Percentiles rank a stretch among this genome's conserved stretches.
phyloP scores from a whole-genome alignment of 2,888 invertebrate species.

The Ophion costatus region DNA sequence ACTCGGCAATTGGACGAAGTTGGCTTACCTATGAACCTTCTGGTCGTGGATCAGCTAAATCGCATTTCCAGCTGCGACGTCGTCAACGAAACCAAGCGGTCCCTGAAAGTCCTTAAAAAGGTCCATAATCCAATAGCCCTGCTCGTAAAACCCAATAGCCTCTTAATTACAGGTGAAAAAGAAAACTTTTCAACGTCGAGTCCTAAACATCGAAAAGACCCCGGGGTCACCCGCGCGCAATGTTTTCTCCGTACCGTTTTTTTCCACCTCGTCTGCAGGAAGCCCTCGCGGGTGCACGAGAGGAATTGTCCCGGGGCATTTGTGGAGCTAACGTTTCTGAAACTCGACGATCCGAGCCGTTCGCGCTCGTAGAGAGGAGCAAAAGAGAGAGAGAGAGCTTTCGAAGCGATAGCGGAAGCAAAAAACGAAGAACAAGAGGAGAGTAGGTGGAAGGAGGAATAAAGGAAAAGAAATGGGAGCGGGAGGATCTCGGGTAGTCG shows the following conservation, averaged over 20 bases:
- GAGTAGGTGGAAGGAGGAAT: conserved; percentile 46
- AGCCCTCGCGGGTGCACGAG: conserved; percentile 55
- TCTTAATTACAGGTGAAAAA: conserved; percentile 68
- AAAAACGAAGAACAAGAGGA: conserved; percentile 58
- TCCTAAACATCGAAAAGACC: conserved; percentile 52
- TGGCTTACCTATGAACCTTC: neutral
- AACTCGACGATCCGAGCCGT: conserved; percentile 80
- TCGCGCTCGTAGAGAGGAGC: conserved; percentile 56
- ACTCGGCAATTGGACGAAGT: neutral
- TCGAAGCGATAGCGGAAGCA: conserved; percentile 63
- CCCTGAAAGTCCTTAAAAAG: conserved; percentile 51
- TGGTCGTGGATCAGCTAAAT: conserved; percentile 10
- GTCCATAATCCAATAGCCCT: conserved; percentile 27
- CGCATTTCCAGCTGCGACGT: neutral
- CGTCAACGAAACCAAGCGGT: conserved; percentile 12
- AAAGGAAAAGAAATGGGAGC: conserved; percentile 61
- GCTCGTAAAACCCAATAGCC: conserved; percentile 67
- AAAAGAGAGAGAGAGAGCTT: conserved; percentile 31
- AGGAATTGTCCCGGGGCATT: conserved; percentile 80
- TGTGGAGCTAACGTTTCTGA: conserved; percentile 83
- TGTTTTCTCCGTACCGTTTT: conserved; percentile 60
- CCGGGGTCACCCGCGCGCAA: conserved; percentile 50
- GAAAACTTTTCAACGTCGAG: conserved; percentile 32
- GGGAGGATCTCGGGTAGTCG: conserved; percentile 60
- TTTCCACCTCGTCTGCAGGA: conserved; percentile 44